Conservation (phyloP, 2,113 vertebrate species). For the Orcinus orca region DNA sequence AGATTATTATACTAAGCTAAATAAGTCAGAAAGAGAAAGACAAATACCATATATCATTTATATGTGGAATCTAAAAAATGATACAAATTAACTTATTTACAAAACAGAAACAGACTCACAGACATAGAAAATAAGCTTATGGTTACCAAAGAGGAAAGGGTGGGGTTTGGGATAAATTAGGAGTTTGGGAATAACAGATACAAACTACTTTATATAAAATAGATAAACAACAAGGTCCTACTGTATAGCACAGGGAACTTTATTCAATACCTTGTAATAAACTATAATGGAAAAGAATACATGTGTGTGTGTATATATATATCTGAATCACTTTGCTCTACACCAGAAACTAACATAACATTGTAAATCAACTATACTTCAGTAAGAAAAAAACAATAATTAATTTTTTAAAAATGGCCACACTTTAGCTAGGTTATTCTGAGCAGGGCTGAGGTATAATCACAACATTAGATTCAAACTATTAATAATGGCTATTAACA, state of each 20-base stretch:
- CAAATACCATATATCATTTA: background rate
- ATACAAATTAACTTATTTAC: background rate
- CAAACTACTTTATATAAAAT: background rate
- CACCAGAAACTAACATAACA: background rate
- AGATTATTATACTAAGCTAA: background rate
- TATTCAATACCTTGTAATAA: background rate
- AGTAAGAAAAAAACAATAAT: background rate
- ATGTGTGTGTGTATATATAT: accelerated
- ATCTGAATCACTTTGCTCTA: background rate
- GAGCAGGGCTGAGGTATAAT: background rate
- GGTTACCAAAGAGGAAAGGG: background rate
- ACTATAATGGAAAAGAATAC: background rate
- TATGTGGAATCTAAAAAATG: background rate
- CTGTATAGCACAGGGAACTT: background rate
- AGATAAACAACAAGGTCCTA: background rate
- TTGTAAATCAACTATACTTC: background rate
- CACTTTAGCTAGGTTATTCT: background rate
- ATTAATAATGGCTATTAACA: background rate
- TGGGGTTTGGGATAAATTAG: background rate
- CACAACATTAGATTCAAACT: background rate
- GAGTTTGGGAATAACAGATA: background rate
- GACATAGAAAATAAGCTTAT: background rate
- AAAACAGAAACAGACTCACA: background rate
- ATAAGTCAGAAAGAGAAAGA: background rate
- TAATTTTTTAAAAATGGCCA: background rate